Conservation (phyloP, 2,113 vertebrate species). For the Charina bottae region DNA sequence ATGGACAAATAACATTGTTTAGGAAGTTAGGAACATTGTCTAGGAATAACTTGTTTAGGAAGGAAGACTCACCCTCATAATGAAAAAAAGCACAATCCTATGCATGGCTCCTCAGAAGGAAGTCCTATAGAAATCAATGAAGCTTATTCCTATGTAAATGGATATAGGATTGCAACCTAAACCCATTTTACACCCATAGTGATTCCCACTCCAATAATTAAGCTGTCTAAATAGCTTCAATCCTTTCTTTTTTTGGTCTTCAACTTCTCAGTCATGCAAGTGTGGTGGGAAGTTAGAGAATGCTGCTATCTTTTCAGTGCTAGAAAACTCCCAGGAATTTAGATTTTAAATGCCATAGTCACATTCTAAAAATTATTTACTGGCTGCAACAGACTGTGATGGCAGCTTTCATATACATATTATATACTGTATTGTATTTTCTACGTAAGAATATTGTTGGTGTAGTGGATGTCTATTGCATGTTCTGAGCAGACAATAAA, state of each 20-base stretch:
- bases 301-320: background rate
- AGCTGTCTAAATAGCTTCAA: background rate
- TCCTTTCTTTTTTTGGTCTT: background rate
- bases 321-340: background rate
- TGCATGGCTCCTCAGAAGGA: background rate
- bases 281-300: background rate
- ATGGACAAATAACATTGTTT: background rate
- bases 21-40: background rate
- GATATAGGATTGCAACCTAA: background rate
- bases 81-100: background rate
- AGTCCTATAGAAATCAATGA: background rate
- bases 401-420: background rate
- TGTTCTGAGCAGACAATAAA: background rate
- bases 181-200: background rate
- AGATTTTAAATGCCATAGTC: background rate
- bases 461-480: background rate
- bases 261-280: background rate
- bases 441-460: background rate
- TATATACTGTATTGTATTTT: background rate
- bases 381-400: background rate
- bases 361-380: background rate
- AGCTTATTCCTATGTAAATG: background rate
- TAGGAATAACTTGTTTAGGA: background rate
- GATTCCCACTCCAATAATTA: background rate
- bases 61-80: background rate